phyloP scores from a whole-genome alignment of 2,888 invertebrate genomes.

The Heliconius ethilla region DNA sequence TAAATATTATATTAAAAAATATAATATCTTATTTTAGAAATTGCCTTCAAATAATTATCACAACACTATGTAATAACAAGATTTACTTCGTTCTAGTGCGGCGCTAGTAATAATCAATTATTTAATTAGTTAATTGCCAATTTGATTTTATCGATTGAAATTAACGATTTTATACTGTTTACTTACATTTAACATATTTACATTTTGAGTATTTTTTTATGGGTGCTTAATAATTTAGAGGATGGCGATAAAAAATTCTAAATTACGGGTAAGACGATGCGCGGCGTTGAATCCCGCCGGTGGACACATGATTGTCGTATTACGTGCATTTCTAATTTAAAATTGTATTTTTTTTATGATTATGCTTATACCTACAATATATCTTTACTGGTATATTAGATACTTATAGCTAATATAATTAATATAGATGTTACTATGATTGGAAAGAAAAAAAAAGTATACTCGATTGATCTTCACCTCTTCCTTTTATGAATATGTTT shows the following conservation, averaged over 20 bases:
- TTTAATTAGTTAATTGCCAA: slow-evolving; percentile 9
- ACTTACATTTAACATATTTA: not conserved
- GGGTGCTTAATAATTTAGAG: not conserved
- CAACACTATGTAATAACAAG: slow-evolving; percentile 10
- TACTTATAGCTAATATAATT: too few relatives aligned
- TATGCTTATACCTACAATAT: too few relatives aligned
- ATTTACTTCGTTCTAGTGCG: slow-evolving; percentile 8
- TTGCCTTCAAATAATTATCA: not conserved
- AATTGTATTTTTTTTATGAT: too few relatives aligned
- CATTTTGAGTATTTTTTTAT: not conserved
- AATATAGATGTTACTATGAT: too few relatives aligned
- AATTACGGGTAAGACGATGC: not conserved
- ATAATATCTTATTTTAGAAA: not conserved
- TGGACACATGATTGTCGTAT: not conserved
- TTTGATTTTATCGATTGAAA: slow-evolving; percentile 2
- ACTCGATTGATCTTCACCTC: too few relatives aligned
- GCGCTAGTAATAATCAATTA: slow-evolving; percentile 7
- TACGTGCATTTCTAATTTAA: too few relatives aligned
- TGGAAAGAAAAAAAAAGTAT: too few relatives aligned
- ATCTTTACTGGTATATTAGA: too few relatives aligned
- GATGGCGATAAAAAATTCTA: not conserved
- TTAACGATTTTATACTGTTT: not conserved
- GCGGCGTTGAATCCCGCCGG: not conserved
- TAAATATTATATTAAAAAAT: not conserved
- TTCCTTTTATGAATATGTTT: too few relatives aligned